Evolutionary conservation across 1,140 invertebrate genomes (phyloP).

Genomic region (Uloborus diversus): DNA sequence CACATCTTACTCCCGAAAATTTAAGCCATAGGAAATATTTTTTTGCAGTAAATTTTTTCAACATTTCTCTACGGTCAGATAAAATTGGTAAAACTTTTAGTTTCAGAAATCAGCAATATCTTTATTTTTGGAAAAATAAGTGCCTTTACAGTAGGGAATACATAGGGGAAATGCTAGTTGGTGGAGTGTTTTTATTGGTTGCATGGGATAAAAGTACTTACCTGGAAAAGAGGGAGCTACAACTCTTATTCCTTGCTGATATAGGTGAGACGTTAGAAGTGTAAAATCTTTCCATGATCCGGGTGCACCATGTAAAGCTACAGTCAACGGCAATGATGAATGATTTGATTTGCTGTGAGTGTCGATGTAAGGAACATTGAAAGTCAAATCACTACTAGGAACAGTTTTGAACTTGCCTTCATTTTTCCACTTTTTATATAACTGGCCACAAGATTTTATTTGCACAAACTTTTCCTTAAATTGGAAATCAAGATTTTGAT

Average conservation of each 20-base stretch:
- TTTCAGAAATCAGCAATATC: background rate
- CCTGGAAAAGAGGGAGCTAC: conserved; percentile 57
- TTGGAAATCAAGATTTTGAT: no score
- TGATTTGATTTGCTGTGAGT: background rate
- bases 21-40: background rate
- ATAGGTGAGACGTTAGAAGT: conserved; percentile 39
- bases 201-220: conserved; percentile 38
- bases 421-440: conserved; percentile 53
- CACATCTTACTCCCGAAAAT: no score
- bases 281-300: conserved; percentile 56
- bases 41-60: background rate
- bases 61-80: background rate
- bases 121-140: no score
- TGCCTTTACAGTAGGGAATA: background rate
- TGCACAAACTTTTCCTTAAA: background rate
- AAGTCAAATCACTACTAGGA: conserved; percentile 18
- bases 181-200: background rate
- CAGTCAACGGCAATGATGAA: background rate
- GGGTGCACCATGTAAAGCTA: conserved; percentile 58
- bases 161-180: background rate
- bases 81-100: background rate
- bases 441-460: conserved; percentile 52
- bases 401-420: conserved; percentile 35
- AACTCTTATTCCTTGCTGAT: conserved; percentile 31
- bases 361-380: conserved; percentile 56